These are phyloP conservation scores for Reticulitermes lucifugus DNA, from an alignment of 2,888 invertebrate species.

Conservation along the genomic window DNA sequence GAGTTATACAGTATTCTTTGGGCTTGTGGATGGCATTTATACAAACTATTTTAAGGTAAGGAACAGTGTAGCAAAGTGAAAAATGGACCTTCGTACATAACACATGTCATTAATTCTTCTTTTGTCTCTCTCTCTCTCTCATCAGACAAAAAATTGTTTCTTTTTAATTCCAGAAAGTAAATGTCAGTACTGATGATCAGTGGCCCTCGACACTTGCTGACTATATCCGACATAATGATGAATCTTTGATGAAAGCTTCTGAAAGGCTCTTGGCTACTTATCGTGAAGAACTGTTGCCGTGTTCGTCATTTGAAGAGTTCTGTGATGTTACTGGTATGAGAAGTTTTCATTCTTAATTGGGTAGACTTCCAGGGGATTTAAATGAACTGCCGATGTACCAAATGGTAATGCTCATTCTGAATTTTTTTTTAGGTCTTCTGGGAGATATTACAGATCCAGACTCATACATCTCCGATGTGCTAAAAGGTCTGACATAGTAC, in stretches of 20 bases:
- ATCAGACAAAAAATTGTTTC: no score
- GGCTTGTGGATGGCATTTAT: conserved; percentile 87
- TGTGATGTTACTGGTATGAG: conserved; percentile 87
- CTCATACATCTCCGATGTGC: conserved; percentile 68
- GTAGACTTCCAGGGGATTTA: no score
- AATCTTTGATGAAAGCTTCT: conserved; percentile 87
- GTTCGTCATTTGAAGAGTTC: conserved; percentile 91
- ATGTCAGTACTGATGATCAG: conserved; percentile 74
- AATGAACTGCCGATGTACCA: background rate
- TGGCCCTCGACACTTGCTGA: conserved; percentile 94
- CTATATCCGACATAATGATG: conserved; percentile 94
- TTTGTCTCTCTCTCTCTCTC: no score
- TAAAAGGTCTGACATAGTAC: conserved; percentile 60
- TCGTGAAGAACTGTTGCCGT: conserved; percentile 90
- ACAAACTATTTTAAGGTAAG: conserved; percentile 86
- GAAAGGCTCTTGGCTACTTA: conserved; percentile 85
- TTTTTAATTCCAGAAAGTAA: conserved; percentile 70
- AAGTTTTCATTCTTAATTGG: background rate
- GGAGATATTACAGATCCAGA: conserved; percentile 76
- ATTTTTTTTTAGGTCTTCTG: conserved; percentile 69
- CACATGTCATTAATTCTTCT: no score
- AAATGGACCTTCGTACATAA: no score
- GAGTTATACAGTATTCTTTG: conserved; percentile 86
- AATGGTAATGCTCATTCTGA: no score
- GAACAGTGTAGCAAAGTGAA: no score